Evolutionary conservation across 2,888 invertebrate genomes (phyloP).

Genomic region (Beris chalybata): DNA sequence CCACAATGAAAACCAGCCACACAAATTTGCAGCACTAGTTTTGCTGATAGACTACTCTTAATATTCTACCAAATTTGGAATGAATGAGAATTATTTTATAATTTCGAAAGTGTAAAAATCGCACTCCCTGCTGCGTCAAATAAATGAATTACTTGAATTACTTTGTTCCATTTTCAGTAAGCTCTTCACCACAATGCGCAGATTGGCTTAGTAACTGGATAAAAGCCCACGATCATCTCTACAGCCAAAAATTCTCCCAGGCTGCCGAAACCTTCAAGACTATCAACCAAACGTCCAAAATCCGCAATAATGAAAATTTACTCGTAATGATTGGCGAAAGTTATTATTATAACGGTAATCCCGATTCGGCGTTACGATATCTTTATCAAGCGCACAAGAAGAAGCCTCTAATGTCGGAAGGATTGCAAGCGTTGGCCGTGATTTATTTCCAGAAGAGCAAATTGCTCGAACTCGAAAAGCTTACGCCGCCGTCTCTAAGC

Average conservation of each 20-base stretch:
- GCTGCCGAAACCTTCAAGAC: slow-evolving; percentile 68
- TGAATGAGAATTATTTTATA: too few relatives aligned
- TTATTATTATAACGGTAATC: slow-evolving; percentile 72
- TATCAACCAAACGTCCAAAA: slow-evolving; percentile 65
- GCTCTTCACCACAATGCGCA: slow-evolving; percentile 47
- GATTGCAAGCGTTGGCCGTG: slow-evolving; percentile 68
- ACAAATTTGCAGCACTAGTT: too few relatives aligned
- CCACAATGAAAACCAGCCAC: too few relatives aligned
- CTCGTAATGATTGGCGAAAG: slow-evolving; percentile 72
- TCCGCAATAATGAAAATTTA: slow-evolving; percentile 69
- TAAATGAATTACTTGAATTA: neutral
- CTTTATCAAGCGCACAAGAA: slow-evolving; percentile 57
- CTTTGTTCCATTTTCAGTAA: slow-evolving; percentile 42
- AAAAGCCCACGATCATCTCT: slow-evolving; percentile 66
- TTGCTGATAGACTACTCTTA: too few relatives aligned
- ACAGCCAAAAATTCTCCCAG: slow-evolving; percentile 67
- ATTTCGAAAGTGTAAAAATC: too few relatives aligned
- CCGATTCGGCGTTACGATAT: slow-evolving; percentile 63
- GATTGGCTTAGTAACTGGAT: slow-evolving; percentile 67
- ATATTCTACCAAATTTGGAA: too few relatives aligned
- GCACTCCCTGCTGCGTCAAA: neutral
- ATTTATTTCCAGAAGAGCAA: slow-evolving; percentile 64
- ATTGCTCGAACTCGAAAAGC: slow-evolving; percentile 64
- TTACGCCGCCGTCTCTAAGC: slow-evolving; percentile 56
- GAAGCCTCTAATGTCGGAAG: slow-evolving; percentile 61